A percentile compares a stretch with the other conserved stretches of the same genome.
Conservation (phyloP, 2,113 vertebrate species). For the Semicossyphus pulcher region DNA sequence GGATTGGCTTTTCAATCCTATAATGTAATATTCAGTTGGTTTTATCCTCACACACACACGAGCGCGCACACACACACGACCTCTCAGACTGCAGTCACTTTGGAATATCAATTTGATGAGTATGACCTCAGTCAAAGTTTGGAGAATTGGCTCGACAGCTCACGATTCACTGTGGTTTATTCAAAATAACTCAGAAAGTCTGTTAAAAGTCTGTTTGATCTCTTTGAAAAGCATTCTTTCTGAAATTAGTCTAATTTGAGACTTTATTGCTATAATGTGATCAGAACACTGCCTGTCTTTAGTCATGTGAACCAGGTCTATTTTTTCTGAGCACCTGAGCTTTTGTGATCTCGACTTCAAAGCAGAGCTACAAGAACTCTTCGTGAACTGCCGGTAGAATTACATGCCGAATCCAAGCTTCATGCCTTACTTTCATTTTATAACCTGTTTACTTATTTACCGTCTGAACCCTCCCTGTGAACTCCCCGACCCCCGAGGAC, state of each 20-base stretch:
- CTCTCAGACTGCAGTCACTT: constrained; percentile 8
- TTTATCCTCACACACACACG: constrained; percentile 8
- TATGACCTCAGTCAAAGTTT: neutral
- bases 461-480: constrained; percentile 17
- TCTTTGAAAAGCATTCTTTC: no score
- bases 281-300: no score
- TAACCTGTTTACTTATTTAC: constrained; percentile 17
- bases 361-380: neutral
- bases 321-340: no score
- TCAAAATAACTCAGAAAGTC: no score
- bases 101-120: neutral
- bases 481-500: constrained; percentile 1
- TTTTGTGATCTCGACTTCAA: no score
- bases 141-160: no score
- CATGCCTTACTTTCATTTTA: constrained; percentile 1
- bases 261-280: no score
- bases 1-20: constrained; percentile 14
- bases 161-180: no score
- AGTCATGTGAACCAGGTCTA: neutral
- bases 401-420: no score
- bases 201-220: no score
- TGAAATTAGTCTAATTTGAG: no score
- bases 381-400: no score
- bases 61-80: neutral
- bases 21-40: neutral